Base-by-base conservation (phyloP, 1,140 invertebrate species). In the Zaprionus africanus region DNA sequence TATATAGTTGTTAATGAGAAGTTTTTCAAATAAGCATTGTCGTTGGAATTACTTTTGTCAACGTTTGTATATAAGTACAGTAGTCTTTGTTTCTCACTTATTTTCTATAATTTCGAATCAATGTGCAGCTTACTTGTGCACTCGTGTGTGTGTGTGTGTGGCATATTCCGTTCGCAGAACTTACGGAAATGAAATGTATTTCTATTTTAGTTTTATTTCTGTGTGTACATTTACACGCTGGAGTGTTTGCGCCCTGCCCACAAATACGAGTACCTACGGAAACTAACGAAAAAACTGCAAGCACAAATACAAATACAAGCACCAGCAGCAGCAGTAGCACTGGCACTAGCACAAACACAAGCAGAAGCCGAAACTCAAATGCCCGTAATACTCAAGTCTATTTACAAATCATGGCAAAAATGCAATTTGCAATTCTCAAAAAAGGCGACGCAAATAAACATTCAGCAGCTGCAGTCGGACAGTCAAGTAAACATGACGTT, bases 111-210 rank as follows among this genome's bases (percentile, higher is more conserved):
- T n/a, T 46, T 56, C 6, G 9, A 38, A 63, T 57, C 72, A 75
- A 6, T 69, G 72, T 75, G 59, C 53, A 24, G 7, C 31, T 72
- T 59, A 12, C 36, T 5, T 68, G 56, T 49, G 13, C 46, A 22
- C 31, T 34, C 28, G 53, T 34, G 38, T 58, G 69, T 68, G 49
- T 56, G 31, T 57, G 53, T 28, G 61, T 64, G 56, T 80, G 69
- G 69, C 77, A 79, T 83, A 76, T 88, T 75, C 78, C 64, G 78
- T 60, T 78, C 71, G 49, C 71, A 73, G 81, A 82, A 84, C 84
- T 88, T 90, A 84, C 85, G 84, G 85, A 87, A 87, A 90, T 87
- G 84, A 87, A 87, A 87, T 87, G 84, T 88, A 78, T 87, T 87
- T 87, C 85, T 87, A 88, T 87, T 87, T 87, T 81, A 87, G 85